Evolutionary conservation across 2,797 vertebrate genomes (phyloP), one percentile per base, ranked within the genome.

Genomic region (Caiman crocodilus): DNA sequence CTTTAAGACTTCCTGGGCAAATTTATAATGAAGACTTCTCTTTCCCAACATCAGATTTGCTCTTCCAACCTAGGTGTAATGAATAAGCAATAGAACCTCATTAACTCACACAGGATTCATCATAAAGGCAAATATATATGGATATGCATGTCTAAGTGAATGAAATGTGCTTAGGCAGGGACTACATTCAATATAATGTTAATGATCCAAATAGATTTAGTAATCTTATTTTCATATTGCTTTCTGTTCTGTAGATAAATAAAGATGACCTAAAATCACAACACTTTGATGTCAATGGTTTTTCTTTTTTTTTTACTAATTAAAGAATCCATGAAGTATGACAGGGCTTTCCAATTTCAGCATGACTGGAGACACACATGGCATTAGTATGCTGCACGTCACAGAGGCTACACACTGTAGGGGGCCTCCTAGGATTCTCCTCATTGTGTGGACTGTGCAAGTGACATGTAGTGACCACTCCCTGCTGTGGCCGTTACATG

Each of bases 1-100:
- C n/a, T 94, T 95, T 94, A 88, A 96, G 90, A 92, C 35, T 91
- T 64, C 57, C 74, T 90, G 94, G 69, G 84, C 64, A 93, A 96
- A 92, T 89, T 90, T 18, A 94, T 90, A 91, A 95, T 91, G 90
- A 88, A 89, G 67, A 94, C 60, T 94, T 75, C 60, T 95, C 26
- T 61, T 88, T 87, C 55, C 30, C 58, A 79, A 86, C 91, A 89
- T 56, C 61, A 87, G 95, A 93, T 69, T 82, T 82, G 78, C 60
- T 64, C 82, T 73, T 95, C 69, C 80, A 90, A 94, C 50, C 85
- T 92, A 88, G 92, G 94, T 60, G 60, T 81, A 96, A 96, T 94
- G 76, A 76, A 93, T 30, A 94, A 82, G 55, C 63, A 91, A 90
- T 90, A 58, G 67, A 94, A 77, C 73, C 56, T 87, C 78, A 94